These are phyloP conservation scores for Gopherus evgoodei DNA, from an alignment of 2,113 vertebrate species.

Conservation along the genomic window DNA sequence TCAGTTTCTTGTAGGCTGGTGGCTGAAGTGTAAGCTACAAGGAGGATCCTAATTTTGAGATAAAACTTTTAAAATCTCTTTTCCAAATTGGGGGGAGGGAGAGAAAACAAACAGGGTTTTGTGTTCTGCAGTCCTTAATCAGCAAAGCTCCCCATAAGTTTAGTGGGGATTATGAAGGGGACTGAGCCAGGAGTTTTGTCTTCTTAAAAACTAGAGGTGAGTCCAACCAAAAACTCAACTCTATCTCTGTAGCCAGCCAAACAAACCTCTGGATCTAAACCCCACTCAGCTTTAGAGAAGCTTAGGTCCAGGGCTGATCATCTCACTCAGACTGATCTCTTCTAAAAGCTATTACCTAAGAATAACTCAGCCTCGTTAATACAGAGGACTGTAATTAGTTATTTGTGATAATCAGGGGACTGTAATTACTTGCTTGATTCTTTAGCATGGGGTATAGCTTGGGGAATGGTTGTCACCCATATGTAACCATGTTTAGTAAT, in stretches of 20 bases:
- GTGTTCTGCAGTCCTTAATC: background rate
- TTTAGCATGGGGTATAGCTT: background rate
- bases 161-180: background rate
- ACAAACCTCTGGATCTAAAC: background rate
- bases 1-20: background rate
- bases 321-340: background rate
- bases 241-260: background rate
- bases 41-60: fast-evolving
- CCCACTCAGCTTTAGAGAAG: too few relatives aligned
- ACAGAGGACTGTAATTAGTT: background rate
- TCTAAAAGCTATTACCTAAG: background rate
- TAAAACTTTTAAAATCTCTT: background rate
- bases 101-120: background rate
- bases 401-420: background rate
- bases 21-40: background rate
- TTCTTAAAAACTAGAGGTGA: background rate
- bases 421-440: background rate
- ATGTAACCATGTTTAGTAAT: background rate
- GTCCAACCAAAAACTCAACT: background rate
- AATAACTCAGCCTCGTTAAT: background rate
- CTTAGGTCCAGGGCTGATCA: background rate
- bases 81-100: background rate
- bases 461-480: background rate
- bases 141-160: background rate
- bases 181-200: background rate